These are phyloP conservation scores for Equus quagga DNA, from an alignment of 2,113 vertebrate species.

Conservation along the genomic window DNA sequence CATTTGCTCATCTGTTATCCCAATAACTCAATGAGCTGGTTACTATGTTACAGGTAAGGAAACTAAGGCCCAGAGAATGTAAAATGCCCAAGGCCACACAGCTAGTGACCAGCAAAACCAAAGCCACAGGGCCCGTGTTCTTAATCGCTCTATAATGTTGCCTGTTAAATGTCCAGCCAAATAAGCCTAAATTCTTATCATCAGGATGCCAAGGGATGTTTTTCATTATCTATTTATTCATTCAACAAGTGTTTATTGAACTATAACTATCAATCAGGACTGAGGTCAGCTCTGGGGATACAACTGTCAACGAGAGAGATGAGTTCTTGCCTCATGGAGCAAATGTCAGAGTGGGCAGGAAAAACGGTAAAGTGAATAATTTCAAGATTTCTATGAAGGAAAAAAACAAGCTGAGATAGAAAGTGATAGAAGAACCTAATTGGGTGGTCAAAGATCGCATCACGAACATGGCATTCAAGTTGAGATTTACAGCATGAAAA, in stretches of 20 bases:
- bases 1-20: not conserved
- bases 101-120: not conserved
- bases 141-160: not conserved
- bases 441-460: not conserved
- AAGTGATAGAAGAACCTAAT: not conserved
- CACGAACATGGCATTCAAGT: not conserved
- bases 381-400: not conserved
- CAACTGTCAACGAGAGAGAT: not conserved
- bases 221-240: not conserved
- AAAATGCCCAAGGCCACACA: not conserved
- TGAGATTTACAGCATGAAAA: conserved; percentile 12
- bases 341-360: not conserved
- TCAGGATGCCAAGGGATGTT: not conserved
- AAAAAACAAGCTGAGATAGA: not conserved
- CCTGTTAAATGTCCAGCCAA: not conserved
- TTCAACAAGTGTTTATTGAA: not conserved
- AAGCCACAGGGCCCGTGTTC: not conserved
- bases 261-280: not conserved
- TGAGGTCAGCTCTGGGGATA: not conserved
- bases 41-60: not conserved
- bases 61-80: not conserved
- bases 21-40: not conserved
- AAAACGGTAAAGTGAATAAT: not conserved
- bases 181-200: not conserved
- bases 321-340: not conserved